These are phyloP conservation scores for Lasioglossum calceatum DNA, from an alignment of 2,888 invertebrate genomes.

Conservation along the genomic window DNA sequence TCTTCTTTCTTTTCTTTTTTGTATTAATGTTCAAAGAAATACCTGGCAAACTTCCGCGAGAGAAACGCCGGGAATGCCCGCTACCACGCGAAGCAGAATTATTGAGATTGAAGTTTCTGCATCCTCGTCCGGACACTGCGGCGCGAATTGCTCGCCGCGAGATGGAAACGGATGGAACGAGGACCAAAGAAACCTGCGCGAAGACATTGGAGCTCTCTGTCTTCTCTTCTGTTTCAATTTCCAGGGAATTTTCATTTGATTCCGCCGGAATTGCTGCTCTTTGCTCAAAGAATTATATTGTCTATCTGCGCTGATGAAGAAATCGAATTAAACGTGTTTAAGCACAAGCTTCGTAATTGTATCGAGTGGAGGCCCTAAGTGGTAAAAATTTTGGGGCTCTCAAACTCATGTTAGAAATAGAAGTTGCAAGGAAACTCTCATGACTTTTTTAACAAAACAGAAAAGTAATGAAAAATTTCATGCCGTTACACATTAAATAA, in stretches of 20 bases:
- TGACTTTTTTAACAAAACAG: too few species aligned
- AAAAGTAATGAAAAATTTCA: too few species aligned
- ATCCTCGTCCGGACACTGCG: neutral
- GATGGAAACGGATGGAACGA: neutral
- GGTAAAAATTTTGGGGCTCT: too few species aligned
- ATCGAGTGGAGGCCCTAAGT: too few species aligned
- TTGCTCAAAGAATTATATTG: neutral
- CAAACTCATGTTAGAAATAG: too few species aligned
- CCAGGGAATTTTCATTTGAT: conserved; percentile 6
- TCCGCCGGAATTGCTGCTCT: neutral
- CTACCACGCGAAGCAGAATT: conserved; percentile 15
- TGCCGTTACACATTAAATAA: too few species aligned
- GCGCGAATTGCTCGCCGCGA: conserved; percentile 2
- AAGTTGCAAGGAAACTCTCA: too few species aligned
- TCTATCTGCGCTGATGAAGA: neutral
- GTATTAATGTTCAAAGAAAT: neutral
- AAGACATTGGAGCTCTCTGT: neutral
- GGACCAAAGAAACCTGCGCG: neutral
- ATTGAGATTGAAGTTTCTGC: conserved; percentile 34
- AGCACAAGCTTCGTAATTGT: neutral
- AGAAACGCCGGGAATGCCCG: conserved; percentile 26
- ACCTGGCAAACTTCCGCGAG: neutral
- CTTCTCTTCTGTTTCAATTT: neutral
- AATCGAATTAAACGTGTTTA: neutral
- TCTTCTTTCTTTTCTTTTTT: too few species aligned